Evolutionary conservation across 2,888 invertebrate genomes (phyloP), one percentile per base, ranked within the genome.

Genomic region (Nasonovia ribisnigri): DNA sequence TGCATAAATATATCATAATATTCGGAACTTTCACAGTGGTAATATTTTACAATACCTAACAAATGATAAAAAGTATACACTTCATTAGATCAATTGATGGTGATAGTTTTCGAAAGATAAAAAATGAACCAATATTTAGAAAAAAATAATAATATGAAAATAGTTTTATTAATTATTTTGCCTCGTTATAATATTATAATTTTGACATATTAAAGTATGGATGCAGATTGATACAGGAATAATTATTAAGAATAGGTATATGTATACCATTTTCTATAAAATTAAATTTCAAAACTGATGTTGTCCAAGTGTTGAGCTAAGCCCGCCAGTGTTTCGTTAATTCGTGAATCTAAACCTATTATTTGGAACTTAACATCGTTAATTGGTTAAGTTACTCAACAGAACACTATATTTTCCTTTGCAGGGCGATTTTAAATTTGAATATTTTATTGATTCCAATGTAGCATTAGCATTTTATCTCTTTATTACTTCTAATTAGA

Each of bases 1-100:
- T 48, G 60, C n/a, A 67, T 67, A 90, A 90, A 46, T 90, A 67
- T 90, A n/a, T 57, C 90, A 90, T 20, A 46, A 36, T 57, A 26
- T 46, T 60, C 11, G 67, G 46, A 90, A 67, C n/a, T 90, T 90
- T 4, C n/a, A 3, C 46, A n/a, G 89, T 8, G 6, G 46, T 46
- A 90, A 60, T 90, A 60, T 48, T 67, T 90, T 90, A 60, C 43
- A 46, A n/a, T 46, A 36, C 1, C 8, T 77, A 90, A 90, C n/a
- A 67, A 67, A 60, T 67, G 46, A 29, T 89, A 43, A 3, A 26
- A 42, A 57, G 88, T 51, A 54, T 42, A 57, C 88, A 29, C 43
- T 3, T 3, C 8, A 60, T 29, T 57, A 51, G n/a, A n/a, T n/a
- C n/a, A 67, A n/a, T 60, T 60, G n/a, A 67, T 24, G 1, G 77